Base-by-base conservation (phyloP, 2,113 vertebrate species). In the Clarias gariepinus region DNA sequence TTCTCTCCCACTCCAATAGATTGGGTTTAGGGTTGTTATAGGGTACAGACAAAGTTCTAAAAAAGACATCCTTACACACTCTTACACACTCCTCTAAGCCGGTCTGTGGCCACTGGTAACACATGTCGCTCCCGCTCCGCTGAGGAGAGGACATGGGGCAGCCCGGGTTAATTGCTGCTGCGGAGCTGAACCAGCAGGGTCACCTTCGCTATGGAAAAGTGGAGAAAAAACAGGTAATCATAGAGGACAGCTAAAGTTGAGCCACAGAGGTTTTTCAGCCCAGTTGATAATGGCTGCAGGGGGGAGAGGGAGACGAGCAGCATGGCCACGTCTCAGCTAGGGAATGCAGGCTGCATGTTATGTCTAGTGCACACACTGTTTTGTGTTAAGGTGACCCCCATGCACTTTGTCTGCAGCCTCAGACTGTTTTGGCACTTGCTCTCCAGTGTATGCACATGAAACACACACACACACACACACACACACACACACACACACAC, bases 301-400 rank as follows among this genome's bases (percentile, higher is more conserved):
- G 84, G 74, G 86, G 77, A 86, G 83, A 55, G 83, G 89, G 84
- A 82, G 53, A 81, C 74, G 84, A 88, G 83, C 76, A 83, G 84
- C 81, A 87, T 82, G 89, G 60, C 88, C 91, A 93, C 88, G 88
- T 93, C 93, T 93, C 92, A 92, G 88, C 93, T 94, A 93, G 73
- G 92, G 90, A 90, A 87, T 91, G 88, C 85, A 90, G 93, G 61
- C 69, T 93, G 93, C 95, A 94, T 97, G 95, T 97, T 97, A 95
- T 97, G 96, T 96, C 96, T 97, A 93, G 90, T 91, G 91, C 89
- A 85, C 91, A 88, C 87, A 92, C 91, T 95, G 93, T 95, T 95
- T 92, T 94, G 93, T 95, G 94, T 95, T 95, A 94, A 92, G 88
- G 92, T 96, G 95, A 96, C 95, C 95, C 93, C 90, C 63, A 86